phyloP scores from a whole-genome alignment of 2,888 invertebrate genomes.

The Aricia artaxerxes region DNA sequence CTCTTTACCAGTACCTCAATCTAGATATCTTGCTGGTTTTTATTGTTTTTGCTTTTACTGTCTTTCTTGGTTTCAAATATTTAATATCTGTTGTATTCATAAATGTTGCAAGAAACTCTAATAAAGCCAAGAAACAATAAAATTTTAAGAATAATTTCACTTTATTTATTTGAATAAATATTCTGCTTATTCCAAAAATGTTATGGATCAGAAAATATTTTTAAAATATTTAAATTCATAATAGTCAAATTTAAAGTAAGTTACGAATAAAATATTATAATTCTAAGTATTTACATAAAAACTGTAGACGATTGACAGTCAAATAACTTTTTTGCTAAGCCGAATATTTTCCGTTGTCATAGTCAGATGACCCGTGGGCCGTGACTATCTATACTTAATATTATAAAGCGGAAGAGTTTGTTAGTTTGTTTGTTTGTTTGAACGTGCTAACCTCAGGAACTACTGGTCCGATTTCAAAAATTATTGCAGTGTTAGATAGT shows the following conservation, averaged over 20 bases:
- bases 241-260: no score
- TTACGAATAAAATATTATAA: background rate
- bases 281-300: background rate
- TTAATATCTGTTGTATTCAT: background rate
- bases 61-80: background rate
- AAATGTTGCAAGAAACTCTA: background rate
- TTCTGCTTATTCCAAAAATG: background rate
- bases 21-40: constrained; percentile 39
- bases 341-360: background rate
- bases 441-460: no score
- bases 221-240: background rate
- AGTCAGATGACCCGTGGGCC: background rate
- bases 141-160: background rate
- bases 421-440: no score
- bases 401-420: no score
- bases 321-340: background rate
- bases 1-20: constrained; percentile 60
- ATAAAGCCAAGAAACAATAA: constrained; percentile 16
- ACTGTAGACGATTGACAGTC: no score
- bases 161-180: background rate
- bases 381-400: no score
- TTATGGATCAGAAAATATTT: background rate
- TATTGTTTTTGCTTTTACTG: background rate
- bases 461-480: no score
- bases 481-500: no score